Conservation (phyloP, 2,113 vertebrate genomes). For the Cebus imitator region DNA sequence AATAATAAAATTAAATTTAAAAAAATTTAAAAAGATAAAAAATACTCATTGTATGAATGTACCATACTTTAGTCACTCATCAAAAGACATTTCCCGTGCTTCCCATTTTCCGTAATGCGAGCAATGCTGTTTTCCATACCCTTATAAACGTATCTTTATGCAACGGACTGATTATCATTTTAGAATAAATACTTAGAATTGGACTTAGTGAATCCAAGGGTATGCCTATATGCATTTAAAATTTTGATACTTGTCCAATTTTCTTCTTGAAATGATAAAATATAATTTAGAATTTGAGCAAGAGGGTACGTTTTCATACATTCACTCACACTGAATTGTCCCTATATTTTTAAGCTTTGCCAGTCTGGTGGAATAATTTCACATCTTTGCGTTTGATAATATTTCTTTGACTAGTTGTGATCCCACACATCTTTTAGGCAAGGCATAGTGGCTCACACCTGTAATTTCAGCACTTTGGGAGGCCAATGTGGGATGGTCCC, state of each 20-base stretch:
- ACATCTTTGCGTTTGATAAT: not conserved
- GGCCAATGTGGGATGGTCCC: too few relatives aligned
- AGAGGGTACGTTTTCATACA: not conserved
- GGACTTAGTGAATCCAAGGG: not conserved
- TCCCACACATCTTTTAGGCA: too few relatives aligned
- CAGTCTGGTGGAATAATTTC: not conserved
- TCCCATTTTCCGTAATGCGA: not conserved
- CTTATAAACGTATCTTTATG: not conserved
- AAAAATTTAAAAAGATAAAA: too few relatives aligned
- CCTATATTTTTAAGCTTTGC: not conserved
- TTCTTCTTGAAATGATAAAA: not conserved
- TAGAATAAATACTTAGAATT: slow-evolving; percentile 30
- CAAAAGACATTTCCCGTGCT: not conserved
- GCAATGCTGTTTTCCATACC: not conserved
- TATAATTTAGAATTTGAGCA: not conserved
- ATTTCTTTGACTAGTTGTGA: too few relatives aligned
- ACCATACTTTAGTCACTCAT: not conserved
- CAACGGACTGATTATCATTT: not conserved
- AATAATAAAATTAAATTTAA: too few relatives aligned
- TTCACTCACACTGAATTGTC: not conserved
- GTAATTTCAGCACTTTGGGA: too few relatives aligned
- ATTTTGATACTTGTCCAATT: not conserved
- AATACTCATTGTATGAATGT: not conserved
- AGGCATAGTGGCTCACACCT: too few relatives aligned
- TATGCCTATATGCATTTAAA: not conserved